phyloP scores from a whole-genome alignment of 2,888 invertebrate genomes.

The Trissoscelio sp. region DNA sequence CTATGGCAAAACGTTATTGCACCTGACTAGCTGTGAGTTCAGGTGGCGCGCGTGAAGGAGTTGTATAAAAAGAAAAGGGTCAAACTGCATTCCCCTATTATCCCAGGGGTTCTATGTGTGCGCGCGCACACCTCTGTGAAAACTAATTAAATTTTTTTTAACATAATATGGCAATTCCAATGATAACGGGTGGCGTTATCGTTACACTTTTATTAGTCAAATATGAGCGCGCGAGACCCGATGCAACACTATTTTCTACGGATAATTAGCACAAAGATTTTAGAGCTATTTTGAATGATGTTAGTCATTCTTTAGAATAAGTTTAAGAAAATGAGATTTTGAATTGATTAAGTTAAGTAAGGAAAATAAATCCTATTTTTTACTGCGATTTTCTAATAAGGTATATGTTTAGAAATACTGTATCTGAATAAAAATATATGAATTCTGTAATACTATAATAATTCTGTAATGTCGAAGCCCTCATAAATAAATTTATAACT shows the following conservation, averaged over 20 bases:
- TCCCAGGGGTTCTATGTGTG: slow-evolving; percentile 58
- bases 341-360: too few species aligned
- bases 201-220: slow-evolving; percentile 51
- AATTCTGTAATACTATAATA: too few species aligned
- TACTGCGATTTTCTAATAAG: too few species aligned
- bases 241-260: slow-evolving; percentile 3
- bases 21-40: slow-evolving; percentile 44
- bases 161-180: slow-evolving; percentile 38
- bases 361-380: too few species aligned
- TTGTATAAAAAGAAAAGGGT: slow-evolving; percentile 42
- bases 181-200: slow-evolving; percentile 40
- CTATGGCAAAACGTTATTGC: slow-evolving; percentile 69
- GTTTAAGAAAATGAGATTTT: too few species aligned
- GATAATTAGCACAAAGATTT: slow-evolving; percentile 23
- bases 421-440: too few species aligned
- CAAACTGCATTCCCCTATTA: slow-evolving; percentile 74
- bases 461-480: too few species aligned
- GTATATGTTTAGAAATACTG: too few species aligned
- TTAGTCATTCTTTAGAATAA: neutral
- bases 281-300: neutral
- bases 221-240: slow-evolving; percentile 12
- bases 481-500: too few species aligned
- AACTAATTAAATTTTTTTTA: slow-evolving; percentile 60
- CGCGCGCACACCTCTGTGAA: slow-evolving; percentile 9
- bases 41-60: slow-evolving; percentile 54